Evolutionary conservation across 2,888 invertebrate species (phyloP), one percentile per base, ranked within the genome.

Genomic region (Plebejus anna): DNA sequence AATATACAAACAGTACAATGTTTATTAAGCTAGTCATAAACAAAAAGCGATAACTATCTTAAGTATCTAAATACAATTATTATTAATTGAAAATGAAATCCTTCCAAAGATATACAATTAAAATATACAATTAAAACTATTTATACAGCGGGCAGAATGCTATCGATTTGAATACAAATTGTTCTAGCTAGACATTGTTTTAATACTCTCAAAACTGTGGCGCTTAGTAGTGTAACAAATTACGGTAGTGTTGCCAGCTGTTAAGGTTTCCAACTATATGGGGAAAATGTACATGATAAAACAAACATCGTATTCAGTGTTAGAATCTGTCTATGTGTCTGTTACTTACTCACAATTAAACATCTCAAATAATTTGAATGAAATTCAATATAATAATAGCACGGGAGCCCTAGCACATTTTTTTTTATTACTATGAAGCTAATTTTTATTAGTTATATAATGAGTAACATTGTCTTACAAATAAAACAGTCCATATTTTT

Each of bases 121-220:
- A 32, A 32, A 32, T 32, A 85, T 86, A 87, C 86, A 87, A 88
- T 89, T 90, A 88, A 88, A 88, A 89, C 82, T 88, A 88, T 89
- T 87, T 80, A 79, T 88, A 75, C 90, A 83, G 86, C 90, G 85
- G 90, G 92, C 84, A 86, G 84, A 87, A 85, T 85, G 86, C 87
- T 88, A 87, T 85, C 84, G 87, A 89, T 90, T 88, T 87, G 85
- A 88, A 89, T 89, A 88, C 88, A 86, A 88, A 90, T 88, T 51
- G 72, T 51, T 51, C 4, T 86, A 87, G 82, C 83, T 82, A 83
- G 83, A 84, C 84, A 86, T 82, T 84, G 82, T 86, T 85, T 84
- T 83, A 80, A 82, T 84, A 85, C 84, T 83, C 85, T 84, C 83
- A 86, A 86, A 86, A 85, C 83, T 85, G 84, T 86, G 89, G 83